phyloP scores from a whole-genome alignment of 2,888 invertebrate genomes.

The Leuctra nigra region DNA sequence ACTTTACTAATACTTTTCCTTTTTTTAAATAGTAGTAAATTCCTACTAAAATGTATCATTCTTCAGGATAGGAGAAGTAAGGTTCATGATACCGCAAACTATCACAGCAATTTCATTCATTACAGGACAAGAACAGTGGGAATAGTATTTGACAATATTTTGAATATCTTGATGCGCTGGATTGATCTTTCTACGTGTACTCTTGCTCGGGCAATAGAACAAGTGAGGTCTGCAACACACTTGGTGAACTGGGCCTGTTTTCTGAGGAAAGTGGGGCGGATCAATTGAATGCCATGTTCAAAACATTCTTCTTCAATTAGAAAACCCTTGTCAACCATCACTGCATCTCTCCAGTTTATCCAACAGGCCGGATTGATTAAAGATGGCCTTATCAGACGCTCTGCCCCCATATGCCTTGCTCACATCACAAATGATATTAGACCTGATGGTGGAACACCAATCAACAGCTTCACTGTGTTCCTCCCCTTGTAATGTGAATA shows the following conservation, averaged over 20 bases:
- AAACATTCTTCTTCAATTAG: constrained; percentile 31
- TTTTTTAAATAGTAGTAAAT: too few relatives aligned
- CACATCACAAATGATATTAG: constrained; percentile 23
- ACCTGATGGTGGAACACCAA: constrained; percentile 25
- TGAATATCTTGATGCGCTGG: constrained; percentile 25
- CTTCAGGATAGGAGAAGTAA: neutral
- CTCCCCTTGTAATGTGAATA: too few relatives aligned
- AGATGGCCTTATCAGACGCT: constrained; percentile 24
- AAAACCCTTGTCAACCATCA: constrained; percentile 34
- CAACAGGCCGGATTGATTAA: constrained; percentile 13
- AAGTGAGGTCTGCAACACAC: constrained; percentile 19
- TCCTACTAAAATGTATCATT: neutral
- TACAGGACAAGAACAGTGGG: neutral
- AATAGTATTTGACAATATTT: neutral
- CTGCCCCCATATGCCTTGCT: constrained; percentile 24
- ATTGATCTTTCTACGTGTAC: constrained; percentile 30
- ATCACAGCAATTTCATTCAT: neutral
- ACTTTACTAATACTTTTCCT: too few relatives aligned
- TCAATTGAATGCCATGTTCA: constrained; percentile 20
- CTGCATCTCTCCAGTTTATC: constrained; percentile 25
- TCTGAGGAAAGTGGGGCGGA: constrained; percentile 26
- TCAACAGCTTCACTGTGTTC: constrained; percentile 24
- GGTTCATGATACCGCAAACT: neutral
- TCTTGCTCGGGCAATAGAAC: constrained; percentile 26
- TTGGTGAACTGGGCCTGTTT: constrained; percentile 25